A percentile compares a stretch with the other conserved stretches of the same genome.
phyloP scores from a whole-genome alignment of 1,140 invertebrate genomes.

The Spodoptera litura region DNA sequence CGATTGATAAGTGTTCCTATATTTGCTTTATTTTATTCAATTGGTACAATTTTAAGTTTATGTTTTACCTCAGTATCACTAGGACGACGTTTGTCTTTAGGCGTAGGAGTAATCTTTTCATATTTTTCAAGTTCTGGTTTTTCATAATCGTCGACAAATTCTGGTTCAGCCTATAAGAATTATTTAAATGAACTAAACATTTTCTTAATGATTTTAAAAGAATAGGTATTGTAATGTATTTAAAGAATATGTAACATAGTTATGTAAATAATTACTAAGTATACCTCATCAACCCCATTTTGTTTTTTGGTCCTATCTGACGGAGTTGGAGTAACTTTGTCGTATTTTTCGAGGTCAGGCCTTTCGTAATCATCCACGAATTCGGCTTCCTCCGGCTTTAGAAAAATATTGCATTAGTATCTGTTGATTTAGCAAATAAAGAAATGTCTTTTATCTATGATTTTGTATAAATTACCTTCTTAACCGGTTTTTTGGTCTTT shows the following conservation, averaged over 20 bases:
- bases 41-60: not conserved
- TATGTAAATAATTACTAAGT: constrained; percentile 18
- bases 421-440: not conserved
- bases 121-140: constrained; percentile 83
- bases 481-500: constrained; percentile 71
- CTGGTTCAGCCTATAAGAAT: constrained; percentile 60
- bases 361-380: constrained; percentile 84
- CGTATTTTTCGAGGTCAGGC: constrained; percentile 84
- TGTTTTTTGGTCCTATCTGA: constrained; percentile 72
- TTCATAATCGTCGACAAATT: constrained; percentile 75
- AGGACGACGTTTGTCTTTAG: constrained; percentile 81
- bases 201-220: not conserved
- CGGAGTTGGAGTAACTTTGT: constrained; percentile 74
- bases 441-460: not conserved
- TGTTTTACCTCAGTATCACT: constrained; percentile 76
- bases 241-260: not conserved
- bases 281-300: constrained; percentile 69
- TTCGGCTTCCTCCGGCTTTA: constrained; percentile 75
- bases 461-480: constrained; percentile 68
- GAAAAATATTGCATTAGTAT: constrained; percentile 47
- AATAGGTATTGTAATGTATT: not conserved
- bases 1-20: not conserved
- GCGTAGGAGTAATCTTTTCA: constrained; percentile 77
- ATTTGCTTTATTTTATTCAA: not conserved
- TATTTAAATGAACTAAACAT: constrained; percentile 25